Percentiles rank a stretch among this genome's conserved stretches.
Evolutionary conservation across 2,888 invertebrate genomes (phyloP).

Genomic region (Amaurobius ferox): DNA sequence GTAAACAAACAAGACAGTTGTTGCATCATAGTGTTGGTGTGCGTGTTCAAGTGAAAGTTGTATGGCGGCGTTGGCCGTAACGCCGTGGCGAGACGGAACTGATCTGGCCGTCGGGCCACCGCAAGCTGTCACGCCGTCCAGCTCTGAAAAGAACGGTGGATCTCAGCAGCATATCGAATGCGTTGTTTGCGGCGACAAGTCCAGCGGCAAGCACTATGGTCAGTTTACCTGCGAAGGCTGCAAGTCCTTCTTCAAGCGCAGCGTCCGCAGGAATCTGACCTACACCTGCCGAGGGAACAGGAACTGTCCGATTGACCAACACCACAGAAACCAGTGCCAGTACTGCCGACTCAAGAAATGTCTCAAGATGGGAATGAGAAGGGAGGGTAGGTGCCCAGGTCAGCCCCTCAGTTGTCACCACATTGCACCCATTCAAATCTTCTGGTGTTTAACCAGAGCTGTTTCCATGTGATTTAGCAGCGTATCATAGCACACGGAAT

Average conservation of each 20-base stretch:
- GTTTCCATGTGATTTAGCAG: too few species aligned
- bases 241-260: conserved; percentile 99
- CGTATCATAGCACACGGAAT: too few species aligned
- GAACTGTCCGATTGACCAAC: conserved; percentile 99
- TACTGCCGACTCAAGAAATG: conserved; percentile 99
- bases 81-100: conserved; percentile 70
- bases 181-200: conserved; percentile 98
- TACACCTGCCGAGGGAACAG: conserved; percentile 98
- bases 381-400: conserved; percentile 91
- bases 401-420: conserved; percentile 42
- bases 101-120: conserved; percentile 72
- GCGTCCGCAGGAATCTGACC: conserved; percentile 96
- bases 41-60: neutral
- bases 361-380: conserved; percentile 99
- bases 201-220: conserved; percentile 99
- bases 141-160: conserved; percentile 74
- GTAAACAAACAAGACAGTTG: neutral
- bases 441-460: too few species aligned
- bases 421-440: neutral
- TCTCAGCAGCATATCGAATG: conserved; percentile 93
- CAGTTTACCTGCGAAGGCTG: conserved; percentile 93
- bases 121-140: conserved; percentile 74
- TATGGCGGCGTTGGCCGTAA: conserved; percentile 70
- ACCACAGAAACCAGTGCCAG: conserved; percentile 99
- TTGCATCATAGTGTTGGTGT: conserved; percentile 9